Evolutionary conservation across 2,797 vertebrate genomes (phyloP).

Genomic region (Crenuchus spilurus): DNA sequence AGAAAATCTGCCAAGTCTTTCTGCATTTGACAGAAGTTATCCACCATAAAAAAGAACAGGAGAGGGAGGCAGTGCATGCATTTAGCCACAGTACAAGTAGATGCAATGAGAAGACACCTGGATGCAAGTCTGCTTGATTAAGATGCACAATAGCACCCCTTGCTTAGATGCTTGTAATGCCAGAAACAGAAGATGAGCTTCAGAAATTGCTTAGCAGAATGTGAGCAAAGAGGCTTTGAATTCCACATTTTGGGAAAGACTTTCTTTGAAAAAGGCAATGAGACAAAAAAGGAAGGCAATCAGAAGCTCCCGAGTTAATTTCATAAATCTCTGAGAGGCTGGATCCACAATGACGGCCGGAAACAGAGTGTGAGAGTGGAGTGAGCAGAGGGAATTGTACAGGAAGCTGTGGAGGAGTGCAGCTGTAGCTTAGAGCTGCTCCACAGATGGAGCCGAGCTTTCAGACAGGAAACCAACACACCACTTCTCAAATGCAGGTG

Average conservation of each 20-base stretch:
- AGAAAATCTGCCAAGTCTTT: background rate
- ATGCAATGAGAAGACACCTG: slow-evolving; percentile 8
- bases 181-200: slow-evolving; percentile 16
- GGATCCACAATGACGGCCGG: slow-evolving; percentile 30
- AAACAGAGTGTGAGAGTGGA: slow-evolving; percentile 3
- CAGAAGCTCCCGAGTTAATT: slow-evolving; percentile 24
- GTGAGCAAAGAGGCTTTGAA: background rate
- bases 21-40: background rate
- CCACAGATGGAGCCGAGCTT: slow-evolving; percentile 20
- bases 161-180: background rate
- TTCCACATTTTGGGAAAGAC: background rate
- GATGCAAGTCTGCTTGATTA: slow-evolving; percentile 37
- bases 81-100: background rate
- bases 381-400: slow-evolving; percentile 12
- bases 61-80: background rate
- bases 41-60: background rate
- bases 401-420: slow-evolving; percentile 50
- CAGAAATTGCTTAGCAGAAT: background rate
- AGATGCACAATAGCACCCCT: slow-evolving; percentile 1
- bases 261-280: background rate
- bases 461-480: slow-evolving; percentile 17
- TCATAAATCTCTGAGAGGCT: slow-evolving; percentile 33
- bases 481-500: background rate
- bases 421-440: slow-evolving; percentile 50
- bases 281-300: slow-evolving; percentile 26